Base-by-base conservation (phyloP, 2,888 invertebrate genomes). In the Rhamnusium bicolor region DNA sequence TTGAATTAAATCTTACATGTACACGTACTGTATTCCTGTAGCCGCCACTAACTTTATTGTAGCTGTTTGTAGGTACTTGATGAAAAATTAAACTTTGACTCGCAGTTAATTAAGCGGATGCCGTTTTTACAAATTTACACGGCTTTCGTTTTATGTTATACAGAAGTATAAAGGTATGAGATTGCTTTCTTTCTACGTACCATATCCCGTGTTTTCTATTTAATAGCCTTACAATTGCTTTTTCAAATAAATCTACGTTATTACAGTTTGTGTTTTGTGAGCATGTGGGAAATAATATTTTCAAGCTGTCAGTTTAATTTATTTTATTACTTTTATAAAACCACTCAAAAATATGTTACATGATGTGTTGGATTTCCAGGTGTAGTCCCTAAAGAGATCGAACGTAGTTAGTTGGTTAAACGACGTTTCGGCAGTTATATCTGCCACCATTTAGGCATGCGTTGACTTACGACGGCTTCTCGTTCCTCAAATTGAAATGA, bases 51-150 rank as follows among this genome's bases (percentile, higher is more conserved):
- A 16, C 56, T 29, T 19, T 27, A 16, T 21, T 2, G 32, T 12
- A 69, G 69, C 67, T 72, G 69, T 76, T 78, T 72, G 70, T 63
- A 67, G 62, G 65, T 66, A 79, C 77, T 79, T 76, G 78, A 81
- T 81, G 81, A 80, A 81, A 80, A 81, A 80, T 81, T 81, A 77
- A 80, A 80, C 77, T 79, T 79, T 79, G 79, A 80, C 79, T 80
- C 76, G 75, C 71, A 74, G 74, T 78, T 80, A 81, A 80, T 80
- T 81, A 79, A 80, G 80, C 81, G 77, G 73, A 77, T 73, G 77
- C 77, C 75, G 74, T 79, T 79, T 80, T 81, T 76, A 77, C 75
- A 73, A 79, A 80, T 80, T 80, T 78, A 74, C 78, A 76, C 75
- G 72, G 78, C 74, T 78, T 78, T 78, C 72, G 73, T 73, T 78